phyloP scores from a whole-genome alignment of 2,888 invertebrate species.

The Aporophyla nigra region DNA sequence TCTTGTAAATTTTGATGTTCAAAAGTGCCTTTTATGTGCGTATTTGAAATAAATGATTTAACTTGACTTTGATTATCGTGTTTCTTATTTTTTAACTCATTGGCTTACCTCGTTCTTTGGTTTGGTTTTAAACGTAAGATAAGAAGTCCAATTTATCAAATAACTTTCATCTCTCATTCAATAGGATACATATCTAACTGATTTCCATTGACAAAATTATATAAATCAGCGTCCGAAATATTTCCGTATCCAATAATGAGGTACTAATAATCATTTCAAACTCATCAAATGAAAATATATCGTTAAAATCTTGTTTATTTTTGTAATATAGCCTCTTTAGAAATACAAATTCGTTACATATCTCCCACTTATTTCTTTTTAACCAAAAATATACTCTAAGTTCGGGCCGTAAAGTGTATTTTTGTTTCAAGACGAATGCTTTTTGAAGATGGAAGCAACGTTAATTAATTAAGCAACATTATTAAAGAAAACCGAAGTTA shows the following conservation, averaged over 20 bases:
- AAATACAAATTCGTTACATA: conserved; percentile 45
- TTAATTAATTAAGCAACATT: conserved; percentile 74
- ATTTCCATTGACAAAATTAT: conserved; percentile 7
- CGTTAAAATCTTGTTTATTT: conserved; percentile 54
- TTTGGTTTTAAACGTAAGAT: neutral
- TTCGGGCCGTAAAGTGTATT: neutral
- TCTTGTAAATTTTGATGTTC: no score
- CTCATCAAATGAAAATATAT: conserved; percentile 47
- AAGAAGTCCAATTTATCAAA: neutral
- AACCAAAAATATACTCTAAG: conserved; percentile 22
- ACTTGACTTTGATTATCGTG: neutral
- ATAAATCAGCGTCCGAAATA: conserved; percentile 1
- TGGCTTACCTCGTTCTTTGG: neutral
- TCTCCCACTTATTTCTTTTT: neutral
- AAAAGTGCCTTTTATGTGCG: no score
- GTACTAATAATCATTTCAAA: conserved; percentile 46
- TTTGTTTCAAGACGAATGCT: neutral
- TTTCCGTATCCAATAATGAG: conserved; percentile 22
- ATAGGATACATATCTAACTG: neutral
- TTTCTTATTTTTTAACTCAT: neutral
- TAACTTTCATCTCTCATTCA: neutral
- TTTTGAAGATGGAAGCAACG: conserved; percentile 51
- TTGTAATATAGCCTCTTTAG: conserved; percentile 53
- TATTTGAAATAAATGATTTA: no score
- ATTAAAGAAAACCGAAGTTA: conserved; percentile 70